Percentiles rank a stretch among this genome's conserved stretches.
phyloP scores from a whole-genome alignment of 2,888 invertebrate genomes.

The Gymnocheta viridis region DNA sequence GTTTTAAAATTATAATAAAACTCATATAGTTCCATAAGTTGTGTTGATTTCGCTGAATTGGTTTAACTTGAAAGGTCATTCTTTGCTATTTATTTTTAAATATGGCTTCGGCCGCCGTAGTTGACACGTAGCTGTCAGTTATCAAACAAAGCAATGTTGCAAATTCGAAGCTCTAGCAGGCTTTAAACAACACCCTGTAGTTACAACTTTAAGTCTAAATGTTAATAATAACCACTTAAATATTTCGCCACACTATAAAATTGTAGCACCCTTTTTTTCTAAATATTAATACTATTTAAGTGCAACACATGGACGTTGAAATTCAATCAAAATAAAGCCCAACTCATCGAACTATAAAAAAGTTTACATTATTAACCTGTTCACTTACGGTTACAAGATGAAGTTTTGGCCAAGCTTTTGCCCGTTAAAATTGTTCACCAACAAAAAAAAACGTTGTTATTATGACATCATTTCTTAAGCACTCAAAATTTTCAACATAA shows the following conservation, averaged over 20 bases:
- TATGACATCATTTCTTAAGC: slow-evolving; percentile 37
- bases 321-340: not conserved
- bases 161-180: no score
- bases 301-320: not conserved
- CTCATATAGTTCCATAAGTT: no score
- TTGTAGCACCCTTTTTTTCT: not conserved
- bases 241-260: not conserved
- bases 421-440: not conserved
- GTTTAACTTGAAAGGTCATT: no score
- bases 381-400: not conserved
- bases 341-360: slow-evolving; percentile 1
- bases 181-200: no score
- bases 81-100: no score
- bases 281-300: not conserved
- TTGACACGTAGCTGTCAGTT: no score
- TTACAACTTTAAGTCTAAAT: not conserved
- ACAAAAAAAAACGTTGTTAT: slow-evolving; percentile 1
- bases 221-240: slow-evolving; percentile 21
- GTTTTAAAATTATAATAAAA: no score
- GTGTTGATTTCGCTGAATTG: no score
- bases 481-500: slow-evolving; percentile 72
- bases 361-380: not conserved
- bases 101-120: no score
- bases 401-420: not conserved
- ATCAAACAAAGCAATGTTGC: no score